A percentile compares a stretch with the other conserved stretches of the same genome.
phyloP scores from a whole-genome alignment of 2,888 invertebrate genomes.

The Rhingia campestris region DNA sequence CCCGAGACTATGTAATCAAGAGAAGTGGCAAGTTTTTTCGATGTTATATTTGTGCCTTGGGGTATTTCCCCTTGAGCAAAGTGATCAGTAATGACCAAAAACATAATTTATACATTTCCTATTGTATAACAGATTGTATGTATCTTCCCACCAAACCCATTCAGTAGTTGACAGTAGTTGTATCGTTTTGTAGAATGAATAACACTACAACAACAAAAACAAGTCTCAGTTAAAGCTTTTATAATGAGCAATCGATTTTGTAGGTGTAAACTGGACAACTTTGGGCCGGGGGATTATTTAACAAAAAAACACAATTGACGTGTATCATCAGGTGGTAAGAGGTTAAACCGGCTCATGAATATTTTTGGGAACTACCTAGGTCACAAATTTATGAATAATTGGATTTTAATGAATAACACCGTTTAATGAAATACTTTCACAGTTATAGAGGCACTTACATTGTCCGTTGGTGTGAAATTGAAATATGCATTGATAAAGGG shows the following conservation, averaged over 20 bases:
- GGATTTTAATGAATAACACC: neutral
- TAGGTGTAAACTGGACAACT: neutral
- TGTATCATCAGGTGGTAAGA: neutral
- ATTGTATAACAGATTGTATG: too few species aligned
- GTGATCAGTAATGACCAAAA: too few species aligned
- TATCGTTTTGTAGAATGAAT: too few species aligned
- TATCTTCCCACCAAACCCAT: too few species aligned
- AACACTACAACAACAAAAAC: too few species aligned
- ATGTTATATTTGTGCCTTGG: too few species aligned
- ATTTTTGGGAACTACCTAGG: conserved; percentile 13
- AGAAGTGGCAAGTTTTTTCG: neutral
- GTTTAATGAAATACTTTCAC: neutral
- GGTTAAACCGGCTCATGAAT: conserved; percentile 12
- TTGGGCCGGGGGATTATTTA: neutral
- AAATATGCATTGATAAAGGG: too few species aligned
- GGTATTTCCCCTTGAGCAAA: too few species aligned
- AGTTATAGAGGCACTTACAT: neutral
- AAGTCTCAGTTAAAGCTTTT: too few species aligned
- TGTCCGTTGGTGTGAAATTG: too few species aligned
- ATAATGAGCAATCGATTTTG: neutral
- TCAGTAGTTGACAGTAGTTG: too few species aligned
- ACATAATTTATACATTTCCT: too few species aligned
- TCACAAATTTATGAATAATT: conserved; percentile 4
- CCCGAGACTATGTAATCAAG: neutral
- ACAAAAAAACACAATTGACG: neutral